A percentile compares a stretch with the other conserved stretches of the same genome.
These are phyloP conservation scores for Aphelinus atriplicis DNA, from an alignment of 1,140 invertebrate species.

Conservation along the genomic window DNA sequence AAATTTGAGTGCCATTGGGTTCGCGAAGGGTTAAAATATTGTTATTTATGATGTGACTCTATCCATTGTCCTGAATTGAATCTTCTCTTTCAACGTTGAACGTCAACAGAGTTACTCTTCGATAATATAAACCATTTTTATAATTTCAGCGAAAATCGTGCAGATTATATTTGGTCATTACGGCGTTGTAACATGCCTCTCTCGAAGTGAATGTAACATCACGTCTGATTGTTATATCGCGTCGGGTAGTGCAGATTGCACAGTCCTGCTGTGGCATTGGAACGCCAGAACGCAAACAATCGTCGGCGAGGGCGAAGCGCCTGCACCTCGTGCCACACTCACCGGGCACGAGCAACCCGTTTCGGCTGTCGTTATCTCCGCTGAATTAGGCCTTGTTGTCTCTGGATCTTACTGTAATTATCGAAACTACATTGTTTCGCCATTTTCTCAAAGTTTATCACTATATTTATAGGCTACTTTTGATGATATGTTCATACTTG, in stretches of 20 bases:
- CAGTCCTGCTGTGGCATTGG: constrained; percentile 98
- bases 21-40: no score
- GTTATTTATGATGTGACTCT: no score
- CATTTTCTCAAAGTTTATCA: neutral
- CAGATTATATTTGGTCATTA: constrained; percentile 99
- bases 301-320: constrained; percentile 93
- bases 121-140: neutral
- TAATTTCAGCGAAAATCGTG: constrained; percentile 87
- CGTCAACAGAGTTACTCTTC: no score
- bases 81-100: no score
- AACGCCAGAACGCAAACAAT: constrained; percentile 95
- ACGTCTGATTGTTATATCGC: constrained; percentile 99
- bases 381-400: constrained; percentile 97
- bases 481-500: no score
- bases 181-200: constrained; percentile 96
- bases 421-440: constrained; percentile 4
- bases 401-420: constrained; percentile 86
- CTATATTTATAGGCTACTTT: no score
- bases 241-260: constrained; percentile 97
- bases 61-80: no score
- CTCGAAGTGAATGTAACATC: constrained; percentile 96
- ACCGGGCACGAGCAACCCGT: constrained; percentile 97
- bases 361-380: constrained; percentile 94
- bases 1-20: no score
- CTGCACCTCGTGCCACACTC: constrained; percentile 93